phyloP scores from a whole-genome alignment of 2,113 vertebrate species.

The Hippoglossus stenolepis region DNA sequence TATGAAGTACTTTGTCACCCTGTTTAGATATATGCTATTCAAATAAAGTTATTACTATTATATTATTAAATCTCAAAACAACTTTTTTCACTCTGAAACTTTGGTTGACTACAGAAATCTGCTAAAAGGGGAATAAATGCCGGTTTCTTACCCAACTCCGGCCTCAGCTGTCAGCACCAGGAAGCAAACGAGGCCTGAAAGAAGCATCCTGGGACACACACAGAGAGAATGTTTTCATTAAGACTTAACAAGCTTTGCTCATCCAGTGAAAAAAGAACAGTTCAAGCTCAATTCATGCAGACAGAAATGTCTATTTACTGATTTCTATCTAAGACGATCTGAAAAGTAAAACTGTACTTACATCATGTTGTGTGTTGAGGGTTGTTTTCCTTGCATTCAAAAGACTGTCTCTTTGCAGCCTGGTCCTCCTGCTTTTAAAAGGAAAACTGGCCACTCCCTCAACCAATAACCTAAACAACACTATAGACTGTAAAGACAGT shows the following conservation, averaged over 20 bases:
- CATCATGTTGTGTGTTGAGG: conserved; percentile 38
- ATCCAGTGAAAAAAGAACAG: neutral
- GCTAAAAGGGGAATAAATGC: neutral
- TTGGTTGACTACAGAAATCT: neutral
- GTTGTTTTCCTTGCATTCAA: neutral
- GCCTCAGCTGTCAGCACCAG: conserved; percentile 70
- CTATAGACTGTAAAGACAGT: conserved; percentile 1
- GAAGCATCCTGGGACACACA: conserved; percentile 67
- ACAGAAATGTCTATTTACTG: neutral
- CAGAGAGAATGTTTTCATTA: neutral
- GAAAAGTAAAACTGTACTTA: conserved; percentile 50
- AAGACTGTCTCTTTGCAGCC: neutral
- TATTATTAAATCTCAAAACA: no score
- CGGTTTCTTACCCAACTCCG: conserved; percentile 74
- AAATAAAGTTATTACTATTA: no score
- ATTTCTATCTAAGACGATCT: neutral
- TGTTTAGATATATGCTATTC: no score
- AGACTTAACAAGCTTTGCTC: neutral
- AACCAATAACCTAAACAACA: conserved; percentile 19
- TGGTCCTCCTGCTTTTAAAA: conserved; percentile 52
- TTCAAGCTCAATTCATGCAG: neutral
- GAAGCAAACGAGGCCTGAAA: conserved; percentile 65
- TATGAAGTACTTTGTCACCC: no score
- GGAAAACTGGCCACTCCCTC: conserved; percentile 57
- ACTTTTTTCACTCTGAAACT: neutral